Evolutionary conservation across 2,888 invertebrate species (phyloP).

Genomic region (Rhagophthalmus giganteus): DNA sequence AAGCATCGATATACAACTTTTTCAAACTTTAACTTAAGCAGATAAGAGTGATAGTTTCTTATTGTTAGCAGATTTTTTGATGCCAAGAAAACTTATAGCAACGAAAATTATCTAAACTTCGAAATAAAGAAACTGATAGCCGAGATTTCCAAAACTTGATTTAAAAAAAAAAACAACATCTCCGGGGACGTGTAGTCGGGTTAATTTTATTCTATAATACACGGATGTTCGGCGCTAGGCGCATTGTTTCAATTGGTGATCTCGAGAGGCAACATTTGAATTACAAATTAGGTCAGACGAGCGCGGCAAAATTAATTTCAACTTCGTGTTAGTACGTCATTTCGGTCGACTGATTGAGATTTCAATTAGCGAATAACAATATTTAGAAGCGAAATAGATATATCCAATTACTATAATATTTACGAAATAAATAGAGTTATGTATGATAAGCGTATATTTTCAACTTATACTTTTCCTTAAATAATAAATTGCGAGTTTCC

Average conservation of each 20-base stretch:
- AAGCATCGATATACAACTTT: no score
- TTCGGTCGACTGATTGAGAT: slow-evolving; percentile 38
- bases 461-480: neutral
- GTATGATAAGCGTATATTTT: neutral
- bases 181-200: slow-evolving; percentile 11
- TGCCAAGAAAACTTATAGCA: neutral
- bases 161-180: slow-evolving; percentile 14
- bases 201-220: slow-evolving; percentile 29
- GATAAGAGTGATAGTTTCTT: no score
- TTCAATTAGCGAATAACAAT: slow-evolving; percentile 48
- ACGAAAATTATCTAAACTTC: neutral
- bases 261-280: slow-evolving; percentile 44
- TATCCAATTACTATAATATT: slow-evolving; percentile 47
- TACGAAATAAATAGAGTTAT: slow-evolving; percentile 3
- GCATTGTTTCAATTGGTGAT: slow-evolving; percentile 33
- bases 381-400: slow-evolving; percentile 43
- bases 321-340: slow-evolving; percentile 43
- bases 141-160: slow-evolving; percentile 3
- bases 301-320: slow-evolving; percentile 49
- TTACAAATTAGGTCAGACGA: slow-evolving; percentile 47
- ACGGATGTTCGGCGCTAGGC: slow-evolving; percentile 20
- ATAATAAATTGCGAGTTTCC: neutral
- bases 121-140: neutral
- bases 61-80: neutral
- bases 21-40: no score